A percentile compares a stretch with the other conserved stretches of the same genome.
Conservation (phyloP, 2,797 vertebrate species). For the Microhierax caerulescens region DNA sequence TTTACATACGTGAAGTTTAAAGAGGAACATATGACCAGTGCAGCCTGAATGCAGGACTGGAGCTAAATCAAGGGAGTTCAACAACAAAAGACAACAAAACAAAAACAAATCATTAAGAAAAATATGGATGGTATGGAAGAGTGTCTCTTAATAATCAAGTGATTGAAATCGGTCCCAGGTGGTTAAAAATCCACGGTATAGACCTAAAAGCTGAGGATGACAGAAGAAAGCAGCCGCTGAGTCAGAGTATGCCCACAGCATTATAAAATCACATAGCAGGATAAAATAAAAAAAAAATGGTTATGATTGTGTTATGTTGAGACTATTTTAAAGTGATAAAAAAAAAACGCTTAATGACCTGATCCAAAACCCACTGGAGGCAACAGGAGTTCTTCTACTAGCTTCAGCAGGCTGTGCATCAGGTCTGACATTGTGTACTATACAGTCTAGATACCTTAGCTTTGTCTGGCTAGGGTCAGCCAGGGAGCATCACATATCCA, state of each 20-base stretch:
- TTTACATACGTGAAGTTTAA: background rate
- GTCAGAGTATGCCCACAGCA: background rate
- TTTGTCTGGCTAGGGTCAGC: background rate
- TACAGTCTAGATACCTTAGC: background rate
- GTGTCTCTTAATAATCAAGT: conserved; percentile 9
- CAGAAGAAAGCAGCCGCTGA: background rate
- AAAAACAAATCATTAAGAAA: background rate
- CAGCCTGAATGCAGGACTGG: background rate
- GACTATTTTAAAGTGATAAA: conserved; percentile 11
- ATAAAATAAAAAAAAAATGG: background rate
- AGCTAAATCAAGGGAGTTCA: background rate
- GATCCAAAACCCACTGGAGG: conserved; percentile 22
- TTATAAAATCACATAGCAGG: background rate
- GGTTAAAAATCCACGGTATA: conserved; percentile 33
- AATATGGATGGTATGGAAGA: background rate
- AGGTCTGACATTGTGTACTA: background rate
- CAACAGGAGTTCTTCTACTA: background rate
- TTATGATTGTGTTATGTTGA: background rate
- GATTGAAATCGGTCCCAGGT: conserved; percentile 41
- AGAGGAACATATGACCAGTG: background rate
- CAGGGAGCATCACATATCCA: conserved; percentile 1
- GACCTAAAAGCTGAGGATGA: conserved; percentile 10
- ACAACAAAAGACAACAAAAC: background rate
- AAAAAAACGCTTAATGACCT: conserved; percentile 12
- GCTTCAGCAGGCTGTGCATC: background rate